Base-by-base conservation (phyloP, 30 jellyfish, hydroid and myxozoan species). In the Turritopsis rubra region DNA sequence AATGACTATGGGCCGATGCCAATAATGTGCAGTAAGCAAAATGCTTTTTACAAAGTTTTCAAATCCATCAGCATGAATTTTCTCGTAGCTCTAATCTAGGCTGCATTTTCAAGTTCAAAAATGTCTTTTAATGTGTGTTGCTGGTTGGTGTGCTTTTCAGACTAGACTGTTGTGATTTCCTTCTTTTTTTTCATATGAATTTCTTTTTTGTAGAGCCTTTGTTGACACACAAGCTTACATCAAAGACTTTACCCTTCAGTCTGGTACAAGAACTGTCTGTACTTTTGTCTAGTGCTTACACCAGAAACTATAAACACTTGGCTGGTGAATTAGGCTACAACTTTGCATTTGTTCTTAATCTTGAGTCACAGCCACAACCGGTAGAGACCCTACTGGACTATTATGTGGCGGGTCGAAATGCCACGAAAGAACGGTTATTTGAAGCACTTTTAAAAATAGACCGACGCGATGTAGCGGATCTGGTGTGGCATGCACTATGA, bases 301-400 rank as follows among this genome's bases (percentile, higher is more conserved):
- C 77, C 30, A n/a, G 9, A n/a, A 68, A 68, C 77, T 68, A 68
- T 68, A 68, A 68, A 68, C 77, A 68, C 30, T 68, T 68, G 19
- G 77, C 77, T 1, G 77, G 77, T 27, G 77, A 68, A 27, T 68
- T 68, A 68, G 77, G 77, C 16, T 68, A 68, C 19, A 68, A 27
- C 21, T 27, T n/a, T 19, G 77, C 77, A 22, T 68, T 68, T 0
- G 77, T 68, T 9, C 21, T 23, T 0, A 23, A 68, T 23, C 77
- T 68, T 8, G 30, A 23, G 77, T 27, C 28, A 27, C 31, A 68
- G 30, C 28, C 77, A 9, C 77, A 68, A 9, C 77, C 77, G 21
- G 77, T 68, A 68, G 77, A 68, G 21, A 27, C 77, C 9, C 21
- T 68, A 17, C 21, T 68, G 9, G 77, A 27, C 9, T 23, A 23